Base-by-base conservation (phyloP, 2,888 invertebrate species). In the Augochlorella aurata region DNA sequence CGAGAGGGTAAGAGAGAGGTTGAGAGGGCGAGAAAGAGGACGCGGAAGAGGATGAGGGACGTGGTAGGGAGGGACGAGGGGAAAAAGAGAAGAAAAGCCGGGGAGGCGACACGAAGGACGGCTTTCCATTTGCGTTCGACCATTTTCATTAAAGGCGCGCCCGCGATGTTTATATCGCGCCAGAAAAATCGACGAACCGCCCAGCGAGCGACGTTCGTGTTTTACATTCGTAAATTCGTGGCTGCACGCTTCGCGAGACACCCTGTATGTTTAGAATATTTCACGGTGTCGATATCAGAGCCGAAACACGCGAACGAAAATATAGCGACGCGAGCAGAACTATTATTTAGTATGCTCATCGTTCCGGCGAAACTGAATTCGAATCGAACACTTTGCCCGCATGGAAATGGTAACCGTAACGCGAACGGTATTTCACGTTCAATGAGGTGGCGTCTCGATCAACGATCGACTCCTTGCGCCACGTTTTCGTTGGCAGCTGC, bases 111-210 rank as follows among this genome's bases (percentile, higher is more conserved):
- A 66, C 74, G 76, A 68, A 82, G 76, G 76, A 79, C 77, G 67
- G 74, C 74, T 85, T 74, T 75, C 77, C 83, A 81, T 82, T 84
- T 78, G 82, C 81, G 73, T 84, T 83, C 83, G 83, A 83, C 73
- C 80, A 77, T 85, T 87, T 87, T 86, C 87, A 87, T 87, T 87
- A 87, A 79, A 83, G 65, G 65, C 54, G 66, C 72, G 52, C 70
- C 54, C 67, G 71, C 71, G 68, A 67, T 74, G 71, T 82, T 75
- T 85, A 61, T 75, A 77, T 70, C 76, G 65, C 14, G 58, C 38
- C 52, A 38, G 14, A 44, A 66, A 69, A 18, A 73, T 61, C 63
- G 38, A 54, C 58, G 61, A 82, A 82, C 82, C 61, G 52, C 63
- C 24, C 4, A 1, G 61, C 61, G 61, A 61, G 61, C 54, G 54